These are phyloP conservation scores for Platichthys flesus DNA, from an alignment of 2,113 vertebrate genomes.

Conservation along the genomic window DNA sequence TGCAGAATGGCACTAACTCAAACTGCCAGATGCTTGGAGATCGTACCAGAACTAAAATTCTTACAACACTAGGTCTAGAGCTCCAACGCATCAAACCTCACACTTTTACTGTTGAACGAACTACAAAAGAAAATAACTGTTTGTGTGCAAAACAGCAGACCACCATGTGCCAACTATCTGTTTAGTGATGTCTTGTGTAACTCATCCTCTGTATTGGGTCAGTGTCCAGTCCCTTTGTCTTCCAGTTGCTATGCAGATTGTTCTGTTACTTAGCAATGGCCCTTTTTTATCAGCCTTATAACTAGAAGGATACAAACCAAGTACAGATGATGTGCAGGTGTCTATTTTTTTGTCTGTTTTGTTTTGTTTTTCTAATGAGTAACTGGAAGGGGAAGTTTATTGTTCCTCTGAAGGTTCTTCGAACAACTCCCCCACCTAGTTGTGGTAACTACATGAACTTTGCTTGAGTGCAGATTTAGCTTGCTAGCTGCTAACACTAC, in stretches of 20 bases:
- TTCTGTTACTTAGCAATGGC: slow-evolving; percentile 87
- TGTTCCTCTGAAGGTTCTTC: slow-evolving; percentile 38
- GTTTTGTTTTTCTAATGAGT: slow-evolving; percentile 30
- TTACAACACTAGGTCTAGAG: slow-evolving; percentile 69
- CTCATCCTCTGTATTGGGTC: slow-evolving; percentile 76
- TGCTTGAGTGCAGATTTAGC: slow-evolving; percentile 43
- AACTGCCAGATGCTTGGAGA: slow-evolving; percentile 80
- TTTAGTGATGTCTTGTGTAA: slow-evolving; percentile 73
- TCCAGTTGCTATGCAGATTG: slow-evolving; percentile 86
- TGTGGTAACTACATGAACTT: slow-evolving; percentile 32
- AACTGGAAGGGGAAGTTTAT: slow-evolving; percentile 43
- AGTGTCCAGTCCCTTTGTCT: slow-evolving; percentile 88
- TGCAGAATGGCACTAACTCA: slow-evolving; percentile 69
- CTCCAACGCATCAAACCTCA: slow-evolving; percentile 70
- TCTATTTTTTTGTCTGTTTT: not conserved
- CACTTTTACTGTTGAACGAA: slow-evolving; percentile 77
- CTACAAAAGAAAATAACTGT: slow-evolving; percentile 45
- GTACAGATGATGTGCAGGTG: slow-evolving; percentile 51
- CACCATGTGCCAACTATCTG: slow-evolving; percentile 80
- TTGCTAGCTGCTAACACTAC: slow-evolving; percentile 49
- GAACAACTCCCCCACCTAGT: slow-evolving; percentile 20
- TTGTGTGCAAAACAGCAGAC: slow-evolving; percentile 65
- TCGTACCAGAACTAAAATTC: slow-evolving; percentile 62
- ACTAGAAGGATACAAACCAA: slow-evolving; percentile 84
- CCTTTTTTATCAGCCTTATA: slow-evolving; percentile 92